Evolutionary conservation across 2,888 invertebrate genomes (phyloP).

Genomic region (Eremobia ochroleuca): DNA sequence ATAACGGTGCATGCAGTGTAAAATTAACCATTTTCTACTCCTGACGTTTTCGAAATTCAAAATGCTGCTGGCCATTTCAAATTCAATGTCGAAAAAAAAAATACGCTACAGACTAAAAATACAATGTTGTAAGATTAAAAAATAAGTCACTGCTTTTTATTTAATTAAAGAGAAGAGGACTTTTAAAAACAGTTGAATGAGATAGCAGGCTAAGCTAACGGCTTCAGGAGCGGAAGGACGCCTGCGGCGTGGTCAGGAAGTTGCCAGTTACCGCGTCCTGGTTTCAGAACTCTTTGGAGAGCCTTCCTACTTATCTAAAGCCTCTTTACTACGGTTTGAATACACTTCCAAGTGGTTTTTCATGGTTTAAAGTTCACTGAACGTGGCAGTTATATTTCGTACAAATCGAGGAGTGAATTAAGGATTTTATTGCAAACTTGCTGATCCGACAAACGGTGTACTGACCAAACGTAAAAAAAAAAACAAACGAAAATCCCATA

Average conservation of each 20-base stretch:
- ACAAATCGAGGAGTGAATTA: neutral
- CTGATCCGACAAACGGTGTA: neutral
- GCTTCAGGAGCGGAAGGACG: constrained; percentile 36
- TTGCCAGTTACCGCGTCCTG: constrained; percentile 55
- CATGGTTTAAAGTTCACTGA: constrained; percentile 17
- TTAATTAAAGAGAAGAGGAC: constrained; percentile 1
- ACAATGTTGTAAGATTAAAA: constrained; percentile 23
- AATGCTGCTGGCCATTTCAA: constrained; percentile 14
- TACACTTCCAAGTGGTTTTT: constrained; percentile 21
- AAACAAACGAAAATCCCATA: neutral
- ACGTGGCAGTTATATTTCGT: neutral
- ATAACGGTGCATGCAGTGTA: constrained; percentile 27
- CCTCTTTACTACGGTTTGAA: constrained; percentile 15
- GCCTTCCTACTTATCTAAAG: constrained; percentile 36
- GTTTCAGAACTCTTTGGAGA: constrained; percentile 28
- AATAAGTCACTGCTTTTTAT: constrained; percentile 6
- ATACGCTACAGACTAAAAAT: constrained; percentile 1
- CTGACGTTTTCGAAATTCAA: constrained; percentile 20
- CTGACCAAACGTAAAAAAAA: neutral
- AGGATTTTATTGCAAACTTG: neutral
- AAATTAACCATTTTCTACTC: constrained; percentile 23
- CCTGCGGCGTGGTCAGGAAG: constrained; percentile 48
- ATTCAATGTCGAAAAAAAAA: constrained; percentile 1
- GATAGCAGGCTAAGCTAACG: constrained; percentile 18
- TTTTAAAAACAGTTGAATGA: constrained; percentile 35